Base-by-base conservation (phyloP, 2,888 invertebrate genomes). In the Leucophora obtusa region DNA sequence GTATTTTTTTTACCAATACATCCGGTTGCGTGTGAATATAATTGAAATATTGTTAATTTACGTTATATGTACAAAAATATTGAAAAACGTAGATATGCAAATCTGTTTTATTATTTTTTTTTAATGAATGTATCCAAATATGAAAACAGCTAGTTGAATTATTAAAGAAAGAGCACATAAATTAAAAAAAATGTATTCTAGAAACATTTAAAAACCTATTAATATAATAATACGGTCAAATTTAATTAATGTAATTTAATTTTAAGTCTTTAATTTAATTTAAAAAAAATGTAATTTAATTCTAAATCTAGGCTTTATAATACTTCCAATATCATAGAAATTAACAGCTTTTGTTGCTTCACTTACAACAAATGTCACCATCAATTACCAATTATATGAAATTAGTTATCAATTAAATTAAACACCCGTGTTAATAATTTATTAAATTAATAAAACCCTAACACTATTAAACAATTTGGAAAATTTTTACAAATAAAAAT, bases 21-120 rank as follows among this genome's bases (percentile, higher is more conserved):
- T 81, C 81, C 81, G 81, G 81, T 81, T 81, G 81, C 77, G 70
- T 81, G 81, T 81, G 81, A 81, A 74, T 60, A 70, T 70, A 71
- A 77, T 66, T 73, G 81, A 81, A 71, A 62, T 70, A 56, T 70
- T 58, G 72, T 69, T 80, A 69, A 65, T 38, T 80, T 63, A 50
- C 80, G 58, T 76, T 76, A 73, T 76, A 72, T 68, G 72, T 53
- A 28, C 4, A 28, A 28, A 28, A 28, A 43, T 65, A 63, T 76
- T 28, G 72, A 62, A 59, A 72, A 72, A 38, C 51, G 24, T 65
- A 33, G 17, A 43, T 65, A 63, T 76, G 76, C 63, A 72, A 63
- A 72, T 35, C 54, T 35, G 5, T 65, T 69, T 33, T 28, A 6
- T 6, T 6, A 28, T 6, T 56, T 7, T 47, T 14, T 8, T 24